Evolutionary conservation across 1,140 invertebrate species (phyloP).

Genomic region (Drosophila ohnishii): DNA sequence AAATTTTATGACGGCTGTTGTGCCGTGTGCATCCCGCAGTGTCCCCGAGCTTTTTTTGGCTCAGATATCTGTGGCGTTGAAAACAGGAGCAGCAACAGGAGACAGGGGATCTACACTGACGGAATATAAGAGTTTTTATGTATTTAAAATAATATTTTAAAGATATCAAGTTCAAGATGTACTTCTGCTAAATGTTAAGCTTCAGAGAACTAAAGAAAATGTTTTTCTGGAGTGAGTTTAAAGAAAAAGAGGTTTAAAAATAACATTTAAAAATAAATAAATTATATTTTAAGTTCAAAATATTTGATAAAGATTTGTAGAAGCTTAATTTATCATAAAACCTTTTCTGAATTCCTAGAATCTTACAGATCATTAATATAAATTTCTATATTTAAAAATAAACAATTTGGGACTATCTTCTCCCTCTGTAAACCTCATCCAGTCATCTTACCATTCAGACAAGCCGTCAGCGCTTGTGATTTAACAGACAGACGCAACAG

Average conservation of each 20-base stretch:
- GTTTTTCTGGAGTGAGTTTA: too few relatives aligned
- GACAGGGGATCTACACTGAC: background rate
- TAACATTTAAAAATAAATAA: too few relatives aligned
- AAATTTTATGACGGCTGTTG: slow-evolving; percentile 68
- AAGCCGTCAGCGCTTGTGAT: slow-evolving; percentile 22
- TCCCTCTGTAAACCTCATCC: background rate
- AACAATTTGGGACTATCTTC: background rate
- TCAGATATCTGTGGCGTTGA: slow-evolving; percentile 55
- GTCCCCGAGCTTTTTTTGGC: background rate
- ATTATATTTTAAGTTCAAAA: too few relatives aligned
- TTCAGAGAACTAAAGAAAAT: background rate
- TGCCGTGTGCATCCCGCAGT: slow-evolving; percentile 13
- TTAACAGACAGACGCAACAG: slow-evolving; percentile 29
- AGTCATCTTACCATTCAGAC: slow-evolving; percentile 15
- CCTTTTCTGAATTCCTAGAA: too few relatives aligned
- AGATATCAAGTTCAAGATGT: too few relatives aligned
- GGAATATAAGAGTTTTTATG: background rate
- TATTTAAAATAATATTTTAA: background rate
- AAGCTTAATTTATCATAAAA: background rate
- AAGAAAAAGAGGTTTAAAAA: too few relatives aligned
- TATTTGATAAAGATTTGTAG: too few relatives aligned
- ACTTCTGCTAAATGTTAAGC: background rate
- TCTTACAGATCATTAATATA: background rate
- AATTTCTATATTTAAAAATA: background rate
- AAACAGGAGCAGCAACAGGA: slow-evolving; percentile 29